Evolutionary conservation across 2,888 invertebrate genomes (phyloP), one percentile per base, ranked within the genome.

Genomic region (Microctonus aethiopoides): DNA sequence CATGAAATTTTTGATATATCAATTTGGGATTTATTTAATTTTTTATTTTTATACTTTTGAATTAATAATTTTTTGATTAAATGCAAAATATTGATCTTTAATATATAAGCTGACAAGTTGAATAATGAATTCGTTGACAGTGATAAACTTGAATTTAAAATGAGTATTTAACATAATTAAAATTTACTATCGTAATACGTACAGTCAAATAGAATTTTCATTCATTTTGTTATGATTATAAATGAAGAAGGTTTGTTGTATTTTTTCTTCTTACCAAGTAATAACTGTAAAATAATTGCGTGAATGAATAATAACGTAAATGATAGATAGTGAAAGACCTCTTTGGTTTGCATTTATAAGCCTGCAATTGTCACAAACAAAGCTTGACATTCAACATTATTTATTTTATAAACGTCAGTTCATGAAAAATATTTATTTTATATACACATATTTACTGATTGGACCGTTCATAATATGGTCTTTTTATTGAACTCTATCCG

Each of bases 351-450:
- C n/a, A 46, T 6, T n/a, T 4, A 20, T 46, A 16, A 0, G 9
- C 16, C 26, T 26, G 11, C 9, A 26, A n/a, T 11, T 41, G 26
- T n/a, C 5, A 22, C 13, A 56, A 64, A 71, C 71, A 71, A 68
- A 65, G 71, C 54, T 29, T 39, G 32, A 65, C 68, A 68, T 71
- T 71, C 51, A 71, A 32, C 10, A 63, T 62, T 63, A 3, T 11
- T 11, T n/a, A n/a, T n/a, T 24, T 16, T n/a, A 46, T 46, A n/a
- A 46, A 36, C 1, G 65, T 24, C n/a, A 56, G 22, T 39, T 16
- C 22, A 36, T 20, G 26, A 26, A 34, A 52, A 36, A 29, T 29
- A 7, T 29, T 5, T 5, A 29, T 29, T 5, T 29, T n/a, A 29
- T 29, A 29, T 29, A 29, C 7, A 29, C n/a, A 46, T 46, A 46